These are phyloP conservation scores for Palythoa grandiflora DNA, from an alignment of 92 coral and sea anemone genomes.

Conservation along the genomic window DNA sequence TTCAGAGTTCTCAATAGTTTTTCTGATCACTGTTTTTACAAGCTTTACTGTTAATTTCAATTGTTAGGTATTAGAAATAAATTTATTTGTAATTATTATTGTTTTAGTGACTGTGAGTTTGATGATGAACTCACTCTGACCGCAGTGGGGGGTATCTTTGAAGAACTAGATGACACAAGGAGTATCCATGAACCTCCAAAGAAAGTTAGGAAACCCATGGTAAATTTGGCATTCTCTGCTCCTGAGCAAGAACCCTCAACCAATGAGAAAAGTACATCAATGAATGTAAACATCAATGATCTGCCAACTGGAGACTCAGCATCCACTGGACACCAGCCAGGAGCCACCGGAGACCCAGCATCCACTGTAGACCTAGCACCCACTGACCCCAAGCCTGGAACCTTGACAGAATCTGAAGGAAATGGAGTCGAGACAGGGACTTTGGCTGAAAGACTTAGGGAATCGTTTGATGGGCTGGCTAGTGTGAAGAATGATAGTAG, in stretches of 20 bases:
- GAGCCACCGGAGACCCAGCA: not conserved
- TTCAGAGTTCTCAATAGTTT: too few relatives aligned
- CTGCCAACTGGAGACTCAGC: conserved; percentile 9
- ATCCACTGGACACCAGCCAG: not conserved
- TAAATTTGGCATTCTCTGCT: conserved; percentile 16
- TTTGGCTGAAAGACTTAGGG: not conserved
- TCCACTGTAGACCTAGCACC: conserved; percentile 7
- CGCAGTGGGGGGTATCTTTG: too few relatives aligned
- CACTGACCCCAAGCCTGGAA: conserved; percentile 1
- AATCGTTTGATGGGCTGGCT: too few relatives aligned
- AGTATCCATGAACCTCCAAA: conserved; percentile 39
- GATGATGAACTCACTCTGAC: too few relatives aligned
- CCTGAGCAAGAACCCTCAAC: conserved; percentile 37
- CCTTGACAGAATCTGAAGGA: not conserved
- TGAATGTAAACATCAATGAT: conserved; percentile 17
- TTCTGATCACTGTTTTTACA: too few relatives aligned
- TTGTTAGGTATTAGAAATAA: too few relatives aligned
- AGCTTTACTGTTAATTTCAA: too few relatives aligned
- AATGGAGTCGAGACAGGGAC: conserved; percentile 1
- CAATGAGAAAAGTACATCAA: conserved; percentile 21
- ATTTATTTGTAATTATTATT: too few relatives aligned
- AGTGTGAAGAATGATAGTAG: too few relatives aligned
- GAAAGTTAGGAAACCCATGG: conserved; percentile 30
- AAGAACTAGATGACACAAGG: not conserved
- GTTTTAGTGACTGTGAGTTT: not conserved